Evolutionary conservation across 2,113 vertebrate genomes (phyloP).

Genomic region (Hucho hucho): DNA sequence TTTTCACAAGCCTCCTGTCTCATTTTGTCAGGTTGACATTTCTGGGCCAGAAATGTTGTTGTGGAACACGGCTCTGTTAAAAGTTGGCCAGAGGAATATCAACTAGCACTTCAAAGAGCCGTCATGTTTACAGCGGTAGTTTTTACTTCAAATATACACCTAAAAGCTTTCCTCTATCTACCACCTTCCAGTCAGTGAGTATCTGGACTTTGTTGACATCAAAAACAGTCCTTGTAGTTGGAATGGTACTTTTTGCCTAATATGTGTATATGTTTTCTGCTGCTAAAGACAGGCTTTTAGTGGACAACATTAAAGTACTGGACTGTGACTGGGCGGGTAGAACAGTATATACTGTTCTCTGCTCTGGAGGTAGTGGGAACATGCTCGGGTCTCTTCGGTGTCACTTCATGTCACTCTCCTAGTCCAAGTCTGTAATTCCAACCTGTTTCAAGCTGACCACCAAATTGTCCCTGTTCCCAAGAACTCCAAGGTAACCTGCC

Average conservation of each 20-base stretch:
- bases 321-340: background rate
- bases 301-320: conserved; percentile 2
- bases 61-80: conserved; percentile 12
- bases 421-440: no score
- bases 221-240: conserved; percentile 12
- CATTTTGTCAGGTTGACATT: conserved; percentile 47
- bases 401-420: background rate
- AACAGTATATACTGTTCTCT: conserved; percentile 9
- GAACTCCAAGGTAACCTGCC: no score
- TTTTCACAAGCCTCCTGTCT: conserved; percentile 22
- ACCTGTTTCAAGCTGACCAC: no score
- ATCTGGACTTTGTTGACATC: conserved; percentile 13
- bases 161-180: conserved; percentile 28
- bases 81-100: conserved; percentile 24
- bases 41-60: conserved; percentile 52
- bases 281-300: conserved; percentile 12
- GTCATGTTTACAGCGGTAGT: background rate
- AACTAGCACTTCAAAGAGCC: conserved; percentile 12
- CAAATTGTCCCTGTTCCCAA: no score
- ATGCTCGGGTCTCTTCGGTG: no score
- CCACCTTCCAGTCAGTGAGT: background rate
- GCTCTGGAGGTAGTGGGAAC: conserved; percentile 9
- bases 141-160: conserved; percentile 21
- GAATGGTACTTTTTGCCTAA: no score
- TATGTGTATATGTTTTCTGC: conserved; percentile 22